A percentile compares a stretch with the other conserved stretches of the same genome.
Evolutionary conservation across 2,113 vertebrate species (phyloP).

Genomic region (Amphilophus citrinellus): DNA sequence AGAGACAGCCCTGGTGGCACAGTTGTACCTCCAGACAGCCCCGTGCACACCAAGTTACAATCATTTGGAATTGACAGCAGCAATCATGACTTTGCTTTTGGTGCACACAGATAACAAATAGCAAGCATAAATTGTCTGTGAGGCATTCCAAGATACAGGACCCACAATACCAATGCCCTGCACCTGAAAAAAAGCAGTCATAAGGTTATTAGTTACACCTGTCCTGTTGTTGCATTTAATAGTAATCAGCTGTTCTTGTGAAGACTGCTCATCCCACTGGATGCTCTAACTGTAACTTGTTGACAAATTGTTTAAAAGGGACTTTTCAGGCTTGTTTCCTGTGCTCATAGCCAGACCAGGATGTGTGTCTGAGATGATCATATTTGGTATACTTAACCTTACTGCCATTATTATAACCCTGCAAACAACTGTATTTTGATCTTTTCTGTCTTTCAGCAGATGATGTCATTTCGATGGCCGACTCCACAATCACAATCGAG

Average conservation of each 20-base stretch:
- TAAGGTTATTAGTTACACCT: background rate
- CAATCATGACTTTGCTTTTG: background rate
- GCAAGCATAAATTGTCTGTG: background rate
- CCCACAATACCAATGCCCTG: background rate
- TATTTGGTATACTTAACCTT: background rate
- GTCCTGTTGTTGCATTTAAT: fast-evolving
- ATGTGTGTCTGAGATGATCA: fast-evolving
- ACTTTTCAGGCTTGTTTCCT: background rate
- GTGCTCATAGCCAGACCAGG: no score
- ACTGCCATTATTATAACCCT: background rate
- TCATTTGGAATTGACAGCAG: no score
- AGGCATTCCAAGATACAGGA: background rate
- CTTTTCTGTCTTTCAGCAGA: conserved; percentile 61
- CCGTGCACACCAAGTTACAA: no score
- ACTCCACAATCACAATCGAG: conserved; percentile 84
- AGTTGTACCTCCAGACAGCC: no score
- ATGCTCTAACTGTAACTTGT: background rate
- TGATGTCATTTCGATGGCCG: conserved; percentile 87
- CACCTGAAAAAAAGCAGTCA: background rate
- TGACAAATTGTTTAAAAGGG: background rate
- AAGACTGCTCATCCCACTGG: background rate
- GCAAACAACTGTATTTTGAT: background rate
- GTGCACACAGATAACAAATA: background rate
- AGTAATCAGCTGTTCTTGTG: background rate
- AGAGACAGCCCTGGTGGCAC: no score